Evolutionary conservation across 2,113 vertebrate genomes (phyloP), one percentile per base, ranked within the genome.

Genomic region (Pollimyrus isidori): DNA sequence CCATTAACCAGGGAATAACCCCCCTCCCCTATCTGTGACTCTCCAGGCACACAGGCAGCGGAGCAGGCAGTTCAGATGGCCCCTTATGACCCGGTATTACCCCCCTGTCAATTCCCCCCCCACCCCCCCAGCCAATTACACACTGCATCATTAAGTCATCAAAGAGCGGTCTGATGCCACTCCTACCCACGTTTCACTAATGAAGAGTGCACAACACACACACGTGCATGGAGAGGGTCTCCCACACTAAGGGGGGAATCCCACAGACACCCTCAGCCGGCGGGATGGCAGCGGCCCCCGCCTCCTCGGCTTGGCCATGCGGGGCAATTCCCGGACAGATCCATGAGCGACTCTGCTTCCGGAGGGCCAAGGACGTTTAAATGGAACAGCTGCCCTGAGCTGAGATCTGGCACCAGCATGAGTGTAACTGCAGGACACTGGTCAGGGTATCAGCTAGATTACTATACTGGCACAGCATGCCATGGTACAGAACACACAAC

Each of bases 81-180:
- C 62, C 87, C 45, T 35, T 62, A 88, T 73, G 62, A 50, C 58
- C 45, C 3, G 23, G 65, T 62, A 88, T 88, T 50, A 26, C 65
- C 62, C 46, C 58, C 58, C 45, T 21, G 35, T 69, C 23, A 49
- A 48, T 48, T 52, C 85, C 85, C 4, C 50, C 11, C 11, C 87
- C 45, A 30, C 58, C n/a, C 58, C 10, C 7, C 23, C 19, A 73
- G 62, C 42, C 58, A 88, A 76, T 88, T 88, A 88, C n/a, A 49
- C 58, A 88, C 23, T 69, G 69, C 53, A 50, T 88, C 87, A 88
- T 88, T 88, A 88, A 80, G 62, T 88, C 62, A 88, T 88, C 87
- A 88, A 50, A 76, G 35, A 88, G 62, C 65, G 7, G 21, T 50
- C 45, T 73, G 87, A 88, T 69, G 69, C 42, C 65, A 49, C 87